Base-by-base conservation (phyloP, 2,797 vertebrate species). In the Serranus cabrilla region DNA sequence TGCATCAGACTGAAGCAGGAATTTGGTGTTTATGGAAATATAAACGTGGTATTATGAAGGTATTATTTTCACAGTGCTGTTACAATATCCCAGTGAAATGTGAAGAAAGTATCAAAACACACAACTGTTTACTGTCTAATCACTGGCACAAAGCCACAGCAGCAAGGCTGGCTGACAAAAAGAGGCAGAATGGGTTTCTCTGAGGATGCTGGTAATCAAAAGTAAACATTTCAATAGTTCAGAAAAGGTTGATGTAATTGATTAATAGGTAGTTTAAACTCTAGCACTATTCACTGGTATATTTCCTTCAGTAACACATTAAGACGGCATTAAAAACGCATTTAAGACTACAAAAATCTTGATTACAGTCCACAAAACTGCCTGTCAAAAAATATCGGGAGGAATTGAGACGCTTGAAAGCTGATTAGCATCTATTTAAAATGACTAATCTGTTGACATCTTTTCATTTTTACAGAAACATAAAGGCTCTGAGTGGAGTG, bases 401-500 rank as follows among this genome's bases (percentile, higher is more conserved):
- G 16, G 72, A 74, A 71, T 9, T 1, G 5, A 47, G 43, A 23
- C 11, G 11, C 52, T 49, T 76, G 7, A 13, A n/a, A 14, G 59
- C 21, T 68, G 62, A 89, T 87, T 66, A 72, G 39, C 68, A 61
- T 74, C 64, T 62, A 80, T 72, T 75, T 63, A 81, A 84, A 76
- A 62, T 21, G 3, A 77, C 70, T 78, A 74, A 72, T 87, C 40
- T 63, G 76, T 76, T 80, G 63, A 76, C 74, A 81, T 70, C 20
- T 74, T 75, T 86, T 67, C 58, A 56, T 81, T 86, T 65, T 50
- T 45, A 69, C 67, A 75, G 72, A 89, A 75, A 84, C 82, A 82
- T 73, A 84, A 84, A 84, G 83, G 82, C 65, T 84, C 71, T 50
- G 82, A 82, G 74, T 61, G 73, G 81, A 92, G 90, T 93, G 91